A percentile compares a stretch with the other conserved stretches of the same genome.
Evolutionary conservation across 2,888 invertebrate genomes (phyloP).

Genomic region (Drosophila rubida): DNA sequence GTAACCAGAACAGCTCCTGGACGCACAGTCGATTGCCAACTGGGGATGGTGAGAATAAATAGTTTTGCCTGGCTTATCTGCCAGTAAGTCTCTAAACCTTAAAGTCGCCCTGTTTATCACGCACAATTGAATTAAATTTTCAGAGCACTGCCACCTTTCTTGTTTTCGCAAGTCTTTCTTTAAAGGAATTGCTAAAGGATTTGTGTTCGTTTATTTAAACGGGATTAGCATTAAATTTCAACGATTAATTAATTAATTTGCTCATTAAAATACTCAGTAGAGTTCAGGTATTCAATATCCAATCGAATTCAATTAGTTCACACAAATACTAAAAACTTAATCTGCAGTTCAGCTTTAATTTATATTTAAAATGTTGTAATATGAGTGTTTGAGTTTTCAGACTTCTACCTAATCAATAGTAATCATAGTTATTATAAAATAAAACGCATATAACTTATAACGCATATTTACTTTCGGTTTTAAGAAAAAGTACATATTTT

Average conservation of each 20-base stretch:
- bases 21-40: slow-evolving; percentile 1
- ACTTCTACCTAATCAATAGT: too few species aligned
- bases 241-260: neutral
- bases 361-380: too few species aligned
- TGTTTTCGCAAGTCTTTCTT: neutral
- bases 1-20: neutral
- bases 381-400: too few species aligned
- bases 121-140: neutral
- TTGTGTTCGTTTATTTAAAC: neutral
- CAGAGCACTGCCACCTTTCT: neutral
- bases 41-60: slow-evolving; percentile 6
- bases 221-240: neutral
- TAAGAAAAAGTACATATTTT: too few species aligned
- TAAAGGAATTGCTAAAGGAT: too few species aligned
- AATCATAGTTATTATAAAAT: too few species aligned
- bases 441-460: too few species aligned
- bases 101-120: neutral
- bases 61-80: slow-evolving; percentile 6
- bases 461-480: too few species aligned
- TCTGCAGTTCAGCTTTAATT: too few species aligned
- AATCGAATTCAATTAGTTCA: neutral
- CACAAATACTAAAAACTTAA: too few species aligned
- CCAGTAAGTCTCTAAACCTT: neutral
- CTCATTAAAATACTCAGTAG: neutral
- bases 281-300: neutral